Percentiles rank a stretch among this genome's conserved stretches.
phyloP scores from a whole-genome alignment of 2,888 invertebrate species.

The Aphodius sticticus region DNA sequence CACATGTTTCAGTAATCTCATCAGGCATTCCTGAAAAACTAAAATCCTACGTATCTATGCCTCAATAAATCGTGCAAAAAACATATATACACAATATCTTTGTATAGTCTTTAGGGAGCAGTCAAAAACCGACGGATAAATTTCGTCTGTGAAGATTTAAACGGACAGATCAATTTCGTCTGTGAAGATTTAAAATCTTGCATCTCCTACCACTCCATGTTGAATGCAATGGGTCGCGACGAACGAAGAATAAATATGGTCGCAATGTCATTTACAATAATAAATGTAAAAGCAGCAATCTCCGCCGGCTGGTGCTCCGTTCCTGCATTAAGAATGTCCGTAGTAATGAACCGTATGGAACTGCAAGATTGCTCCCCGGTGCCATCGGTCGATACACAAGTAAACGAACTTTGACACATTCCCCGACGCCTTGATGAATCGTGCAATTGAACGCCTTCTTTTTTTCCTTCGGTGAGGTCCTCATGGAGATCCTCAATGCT shows the following conservation, averaged over 20 bases:
- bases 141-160: too few species aligned
- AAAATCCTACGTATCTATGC: too few species aligned
- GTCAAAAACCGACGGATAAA: neutral
- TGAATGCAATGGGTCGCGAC: neutral
- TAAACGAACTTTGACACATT: constrained; percentile 4
- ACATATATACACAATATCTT: too few species aligned
- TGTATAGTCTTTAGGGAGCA: too few species aligned
- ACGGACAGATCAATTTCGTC: neutral
- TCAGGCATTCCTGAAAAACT: too few species aligned
- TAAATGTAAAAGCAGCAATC: neutral
- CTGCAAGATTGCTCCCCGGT: neutral
- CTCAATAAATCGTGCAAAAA: too few species aligned
- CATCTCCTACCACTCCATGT: neutral
- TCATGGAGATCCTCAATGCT: neutral
- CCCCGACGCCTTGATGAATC: neutral
- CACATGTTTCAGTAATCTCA: too few species aligned
- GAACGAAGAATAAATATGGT: neutral
- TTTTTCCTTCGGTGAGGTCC: neutral
- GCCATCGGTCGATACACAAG: neutral
- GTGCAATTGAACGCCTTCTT: neutral
- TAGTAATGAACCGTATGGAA: neutral
- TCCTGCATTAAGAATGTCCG: neutral
- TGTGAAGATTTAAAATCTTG: neutral
- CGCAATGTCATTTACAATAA: neutral
- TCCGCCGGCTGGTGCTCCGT: neutral